These are phyloP conservation scores for Cecropterus lyciades DNA, from an alignment of 1,140 invertebrate species.

Conservation along the genomic window DNA sequence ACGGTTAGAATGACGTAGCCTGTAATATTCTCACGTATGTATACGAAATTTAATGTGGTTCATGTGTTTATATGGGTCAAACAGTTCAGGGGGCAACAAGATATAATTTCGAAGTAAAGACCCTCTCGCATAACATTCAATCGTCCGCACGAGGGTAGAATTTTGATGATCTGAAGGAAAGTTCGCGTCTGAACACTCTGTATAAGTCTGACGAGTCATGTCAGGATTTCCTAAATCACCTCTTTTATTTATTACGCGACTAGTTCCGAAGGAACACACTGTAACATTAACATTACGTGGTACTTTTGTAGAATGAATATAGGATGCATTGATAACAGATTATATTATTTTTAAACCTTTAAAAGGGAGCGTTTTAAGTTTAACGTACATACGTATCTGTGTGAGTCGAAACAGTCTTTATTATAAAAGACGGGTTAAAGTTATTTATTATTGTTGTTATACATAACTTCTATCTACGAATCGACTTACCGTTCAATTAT, in stretches of 20 bases:
- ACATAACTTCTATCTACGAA: no score
- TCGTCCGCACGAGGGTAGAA: conserved; percentile 75
- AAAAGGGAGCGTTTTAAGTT: no score
- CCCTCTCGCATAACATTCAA: conserved; percentile 77
- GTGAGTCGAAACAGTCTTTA: no score
- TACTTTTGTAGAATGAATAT: no score
- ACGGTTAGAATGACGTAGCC: no score
- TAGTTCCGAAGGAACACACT: conserved; percentile 58
- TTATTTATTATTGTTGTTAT: no score
- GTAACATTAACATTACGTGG: conserved; percentile 55
- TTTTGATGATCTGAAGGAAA: conserved; percentile 77
- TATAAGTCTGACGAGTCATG: conserved; percentile 75
- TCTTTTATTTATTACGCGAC: conserved; percentile 74
- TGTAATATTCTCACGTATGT: no score
- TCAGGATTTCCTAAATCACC: conserved; percentile 75
- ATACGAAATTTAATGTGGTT: conserved; percentile 17
- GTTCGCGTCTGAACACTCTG: conserved; percentile 68
- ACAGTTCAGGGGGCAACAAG: conserved; percentile 57
- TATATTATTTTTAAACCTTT: no score
- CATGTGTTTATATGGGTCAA: conserved; percentile 38
- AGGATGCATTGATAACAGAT: no score
- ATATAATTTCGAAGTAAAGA: conserved; percentile 69
- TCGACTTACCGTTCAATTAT: no score
- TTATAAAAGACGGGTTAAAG: no score
- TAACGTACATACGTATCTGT: no score